phyloP scores from a whole-genome alignment of 1,140 invertebrate genomes.

The Pogonomyrmex barbatus region DNA sequence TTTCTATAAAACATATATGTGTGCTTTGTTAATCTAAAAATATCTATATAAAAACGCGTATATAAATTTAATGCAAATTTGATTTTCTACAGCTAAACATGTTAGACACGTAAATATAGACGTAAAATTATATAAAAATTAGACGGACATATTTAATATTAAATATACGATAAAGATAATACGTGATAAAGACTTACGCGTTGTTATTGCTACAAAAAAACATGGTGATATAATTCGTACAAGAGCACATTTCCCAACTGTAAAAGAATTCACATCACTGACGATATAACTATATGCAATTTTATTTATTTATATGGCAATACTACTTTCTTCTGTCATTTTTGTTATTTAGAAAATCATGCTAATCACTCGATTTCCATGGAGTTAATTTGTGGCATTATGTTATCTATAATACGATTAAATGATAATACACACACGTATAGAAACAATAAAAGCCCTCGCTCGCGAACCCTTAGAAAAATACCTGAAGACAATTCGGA shows the following conservation, averaged over 20 bases:
- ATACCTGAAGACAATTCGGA: slow-evolving; percentile 81
- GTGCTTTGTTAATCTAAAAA: background rate
- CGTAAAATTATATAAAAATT: background rate
- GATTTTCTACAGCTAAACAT: background rate
- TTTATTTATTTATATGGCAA: background rate
- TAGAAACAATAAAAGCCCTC: slow-evolving; percentile 40
- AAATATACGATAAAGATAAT: background rate
- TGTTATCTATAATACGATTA: slow-evolving; percentile 22
- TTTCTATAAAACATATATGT: background rate
- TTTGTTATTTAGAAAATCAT: slow-evolving; percentile 58
- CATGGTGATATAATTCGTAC: background rate
- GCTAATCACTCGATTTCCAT: slow-evolving; percentile 36
- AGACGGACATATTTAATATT: background rate
- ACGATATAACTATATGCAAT: background rate
- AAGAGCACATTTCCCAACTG: background rate
- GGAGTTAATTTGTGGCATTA: slow-evolving; percentile 23
- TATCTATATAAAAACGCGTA: background rate
- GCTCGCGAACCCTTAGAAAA: slow-evolving; percentile 71
- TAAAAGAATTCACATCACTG: background rate
- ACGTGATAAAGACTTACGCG: background rate
- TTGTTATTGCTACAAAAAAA: slow-evolving; percentile 5
- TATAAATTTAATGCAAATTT: background rate
- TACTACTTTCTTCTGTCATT: background rate
- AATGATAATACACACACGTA: slow-evolving; percentile 31
- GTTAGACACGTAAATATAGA: slow-evolving; percentile 14